phyloP scores from a whole-genome alignment of 2,113 vertebrate species.

The Mesembrinibis cayennensis region DNA sequence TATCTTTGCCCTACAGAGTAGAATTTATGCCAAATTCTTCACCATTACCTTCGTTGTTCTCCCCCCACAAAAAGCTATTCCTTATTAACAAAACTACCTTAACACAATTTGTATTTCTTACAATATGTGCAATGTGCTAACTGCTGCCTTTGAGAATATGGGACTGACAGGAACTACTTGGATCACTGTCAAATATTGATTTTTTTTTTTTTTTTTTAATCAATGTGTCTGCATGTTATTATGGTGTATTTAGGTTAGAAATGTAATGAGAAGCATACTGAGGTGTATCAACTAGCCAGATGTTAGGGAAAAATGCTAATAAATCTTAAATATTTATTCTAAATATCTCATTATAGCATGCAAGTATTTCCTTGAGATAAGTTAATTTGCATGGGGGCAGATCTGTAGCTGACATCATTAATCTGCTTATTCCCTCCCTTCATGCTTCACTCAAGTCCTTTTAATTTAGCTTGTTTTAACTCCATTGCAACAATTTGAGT shows the following conservation, averaged over 20 bases:
- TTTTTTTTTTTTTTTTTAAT: background rate
- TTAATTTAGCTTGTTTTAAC: background rate
- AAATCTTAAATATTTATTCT: background rate
- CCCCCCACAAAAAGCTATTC: background rate
- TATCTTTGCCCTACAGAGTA: background rate
- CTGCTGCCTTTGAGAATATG: background rate
- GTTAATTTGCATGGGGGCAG: background rate
- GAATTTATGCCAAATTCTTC: background rate
- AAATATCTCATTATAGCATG: background rate
- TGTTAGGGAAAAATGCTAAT: background rate
- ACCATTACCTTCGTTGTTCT: background rate
- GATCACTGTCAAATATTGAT: constrained; percentile 3
- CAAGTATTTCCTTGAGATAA: background rate
- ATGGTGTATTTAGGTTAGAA: background rate
- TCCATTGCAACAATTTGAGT: background rate
- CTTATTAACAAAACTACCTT: background rate
- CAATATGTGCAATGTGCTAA: background rate
- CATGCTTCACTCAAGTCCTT: background rate
- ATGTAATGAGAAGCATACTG: background rate
- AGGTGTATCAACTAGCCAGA: background rate
- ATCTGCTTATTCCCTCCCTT: background rate
- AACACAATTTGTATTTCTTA: background rate
- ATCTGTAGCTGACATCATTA: background rate
- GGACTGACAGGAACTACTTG: background rate
- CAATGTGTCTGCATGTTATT: background rate